Conservation (phyloP, 1,140 invertebrate genomes). For the Macrobrachium rosenbergii region DNA sequence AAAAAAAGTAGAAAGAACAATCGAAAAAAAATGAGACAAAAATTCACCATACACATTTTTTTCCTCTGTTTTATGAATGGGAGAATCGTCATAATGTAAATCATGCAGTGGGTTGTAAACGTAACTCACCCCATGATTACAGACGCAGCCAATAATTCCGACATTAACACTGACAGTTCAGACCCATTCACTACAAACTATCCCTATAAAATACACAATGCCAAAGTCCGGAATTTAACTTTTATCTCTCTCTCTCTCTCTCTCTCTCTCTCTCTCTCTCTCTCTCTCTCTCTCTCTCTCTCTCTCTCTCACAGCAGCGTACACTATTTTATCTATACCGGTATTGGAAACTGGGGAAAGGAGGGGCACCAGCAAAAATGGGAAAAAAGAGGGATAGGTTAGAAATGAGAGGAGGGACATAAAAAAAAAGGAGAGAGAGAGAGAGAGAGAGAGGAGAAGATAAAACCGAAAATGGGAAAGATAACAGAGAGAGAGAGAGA, state of each 20-base stretch:
- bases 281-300: too few relatives aligned
- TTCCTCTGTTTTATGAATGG: too few relatives aligned
- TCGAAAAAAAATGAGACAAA: too few relatives aligned
- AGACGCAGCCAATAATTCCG: neutral
- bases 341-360: too few relatives aligned
- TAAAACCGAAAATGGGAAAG: neutral
- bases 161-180: slow-evolving; percentile 31
- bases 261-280: slow-evolving; percentile 14
- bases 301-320: neutral
- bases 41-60: too few relatives aligned
- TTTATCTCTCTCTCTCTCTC: slow-evolving; percentile 30
- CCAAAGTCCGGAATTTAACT: slow-evolving; percentile 38
- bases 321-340: neutral
- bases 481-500: neutral
- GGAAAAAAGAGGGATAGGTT: neutral
- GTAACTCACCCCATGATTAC: too few relatives aligned
- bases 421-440: too few relatives aligned
- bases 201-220: slow-evolving; percentile 40
- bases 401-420: neutral
- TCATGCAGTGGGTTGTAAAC: too few relatives aligned
- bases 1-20: too few relatives aligned
- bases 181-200: slow-evolving; percentile 44
- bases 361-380: neutral
- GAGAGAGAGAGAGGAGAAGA: neutral
- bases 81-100: too few relatives aligned